Evolutionary conservation across 2,113 vertebrate species (phyloP).

Genomic region (Catagonus wagneri): DNA sequence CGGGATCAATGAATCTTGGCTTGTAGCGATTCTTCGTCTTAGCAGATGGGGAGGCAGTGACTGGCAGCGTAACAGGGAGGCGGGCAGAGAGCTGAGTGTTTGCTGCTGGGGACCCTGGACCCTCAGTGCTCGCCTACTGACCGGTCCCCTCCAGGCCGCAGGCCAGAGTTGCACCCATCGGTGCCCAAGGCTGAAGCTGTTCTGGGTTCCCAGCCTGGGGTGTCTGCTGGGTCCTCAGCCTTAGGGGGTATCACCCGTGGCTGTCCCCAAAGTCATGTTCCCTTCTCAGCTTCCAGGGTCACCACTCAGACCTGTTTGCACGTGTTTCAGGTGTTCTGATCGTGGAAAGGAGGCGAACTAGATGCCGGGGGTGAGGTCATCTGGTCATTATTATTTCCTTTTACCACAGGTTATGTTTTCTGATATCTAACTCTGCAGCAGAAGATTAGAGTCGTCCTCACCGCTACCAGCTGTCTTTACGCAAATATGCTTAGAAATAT

Average conservation of each 20-base stretch:
- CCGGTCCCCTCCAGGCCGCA: fast-evolving
- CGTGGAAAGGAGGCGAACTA: fast-evolving
- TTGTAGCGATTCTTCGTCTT: fast-evolving
- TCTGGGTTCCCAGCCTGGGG: neutral
- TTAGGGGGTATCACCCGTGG: neutral
- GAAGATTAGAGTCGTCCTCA: fast-evolving
- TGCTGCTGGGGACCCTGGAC: neutral
- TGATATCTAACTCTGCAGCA: neutral
- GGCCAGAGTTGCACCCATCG: neutral
- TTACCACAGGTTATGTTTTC: neutral
- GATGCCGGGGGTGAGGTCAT: fast-evolving
- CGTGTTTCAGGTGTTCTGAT: fast-evolving
- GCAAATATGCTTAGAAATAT: neutral
- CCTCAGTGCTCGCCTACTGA: neutral
- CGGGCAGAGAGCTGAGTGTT: fast-evolving
- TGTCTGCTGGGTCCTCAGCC: neutral
- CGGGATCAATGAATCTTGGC: neutral
- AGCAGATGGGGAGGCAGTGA: neutral
- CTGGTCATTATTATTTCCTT: fast-evolving
- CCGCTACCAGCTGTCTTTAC: neutral
- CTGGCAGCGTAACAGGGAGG: neutral
- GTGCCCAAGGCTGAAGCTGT: neutral
- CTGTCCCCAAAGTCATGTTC: fast-evolving
- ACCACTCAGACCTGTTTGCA: fast-evolving
- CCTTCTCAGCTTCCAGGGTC: neutral